phyloP scores from a whole-genome alignment of 2,797 vertebrate species.

The Toxotes lorentzi region DNA sequence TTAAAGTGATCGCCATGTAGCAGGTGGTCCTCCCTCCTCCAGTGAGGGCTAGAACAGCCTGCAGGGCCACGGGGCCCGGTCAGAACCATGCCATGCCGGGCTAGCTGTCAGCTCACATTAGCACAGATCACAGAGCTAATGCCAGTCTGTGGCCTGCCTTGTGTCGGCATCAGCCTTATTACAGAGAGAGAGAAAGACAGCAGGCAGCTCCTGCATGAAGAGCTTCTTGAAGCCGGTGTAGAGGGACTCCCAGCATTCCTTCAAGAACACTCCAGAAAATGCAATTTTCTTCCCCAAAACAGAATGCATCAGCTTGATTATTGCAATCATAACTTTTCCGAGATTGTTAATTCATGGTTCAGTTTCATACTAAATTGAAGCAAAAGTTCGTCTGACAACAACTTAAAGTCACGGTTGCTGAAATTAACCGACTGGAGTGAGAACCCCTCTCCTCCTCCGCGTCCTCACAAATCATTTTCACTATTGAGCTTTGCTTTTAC shows the following conservation, averaged over 20 bases:
- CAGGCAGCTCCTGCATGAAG: not conserved
- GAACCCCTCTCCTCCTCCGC: not conserved
- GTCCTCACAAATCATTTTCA: not conserved
- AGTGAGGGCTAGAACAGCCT: slow-evolving; percentile 33
- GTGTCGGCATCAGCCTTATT: slow-evolving; percentile 39
- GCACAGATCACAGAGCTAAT: slow-evolving; percentile 56
- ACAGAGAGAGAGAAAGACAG: slow-evolving; percentile 6
- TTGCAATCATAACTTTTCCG: not conserved
- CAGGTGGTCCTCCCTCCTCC: slow-evolving; percentile 68
- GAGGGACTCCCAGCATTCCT: not conserved
- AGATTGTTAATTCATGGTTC: not conserved
- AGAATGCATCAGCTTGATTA: not conserved
- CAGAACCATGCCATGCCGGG: slow-evolving; percentile 56
- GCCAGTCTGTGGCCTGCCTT: slow-evolving; percentile 48
- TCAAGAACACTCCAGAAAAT: slow-evolving; percentile 17
- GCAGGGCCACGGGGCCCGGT: slow-evolving; percentile 49
- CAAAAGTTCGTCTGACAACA: too few species aligned
- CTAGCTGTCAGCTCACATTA: slow-evolving; percentile 74
- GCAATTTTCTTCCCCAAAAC: not conserved
- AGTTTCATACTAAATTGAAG: not conserved
- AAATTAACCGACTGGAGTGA: not conserved
- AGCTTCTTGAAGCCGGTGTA: not conserved
- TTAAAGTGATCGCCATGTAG: slow-evolving; percentile 52
- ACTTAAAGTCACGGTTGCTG: not conserved
- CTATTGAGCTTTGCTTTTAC: not conserved